phyloP scores from a whole-genome alignment of 2,113 vertebrate genomes.

The Clarias gariepinus region DNA sequence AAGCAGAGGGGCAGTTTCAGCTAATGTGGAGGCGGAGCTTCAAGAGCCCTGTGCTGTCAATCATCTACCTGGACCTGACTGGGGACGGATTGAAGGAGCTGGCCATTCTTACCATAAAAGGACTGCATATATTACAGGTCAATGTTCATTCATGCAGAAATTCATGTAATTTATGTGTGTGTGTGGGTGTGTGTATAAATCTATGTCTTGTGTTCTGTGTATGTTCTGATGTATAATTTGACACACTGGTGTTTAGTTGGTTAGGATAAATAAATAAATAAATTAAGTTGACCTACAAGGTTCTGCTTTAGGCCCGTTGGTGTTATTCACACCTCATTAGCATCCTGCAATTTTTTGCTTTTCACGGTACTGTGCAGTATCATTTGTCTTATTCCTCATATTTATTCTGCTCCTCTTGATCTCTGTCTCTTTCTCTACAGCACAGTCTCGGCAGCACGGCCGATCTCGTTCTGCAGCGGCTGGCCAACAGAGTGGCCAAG shows the following conservation, averaged over 20 bases:
- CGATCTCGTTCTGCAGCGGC: conserved; percentile 67
- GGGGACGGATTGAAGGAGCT: conserved; percentile 84
- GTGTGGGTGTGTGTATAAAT: too few relatives aligned
- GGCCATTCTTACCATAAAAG: conserved; percentile 84
- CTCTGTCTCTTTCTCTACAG: conserved; percentile 52
- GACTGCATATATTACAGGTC: conserved; percentile 88
- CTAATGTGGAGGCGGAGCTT: conserved; percentile 84
- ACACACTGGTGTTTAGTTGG: neutral
- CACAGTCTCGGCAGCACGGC: conserved; percentile 70
- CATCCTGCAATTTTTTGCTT: neutral
- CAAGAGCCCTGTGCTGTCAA: conserved; percentile 82
- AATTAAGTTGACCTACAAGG: neutral
- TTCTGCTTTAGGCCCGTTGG: neutral
- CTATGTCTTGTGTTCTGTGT: too few relatives aligned
- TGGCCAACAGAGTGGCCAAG: conserved; percentile 60
- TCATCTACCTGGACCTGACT: conserved; percentile 84
- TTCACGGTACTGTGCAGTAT: neutral
- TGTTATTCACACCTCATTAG: neutral
- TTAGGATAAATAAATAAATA: neutral
- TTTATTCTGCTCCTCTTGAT: neutral
- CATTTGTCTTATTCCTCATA: neutral
- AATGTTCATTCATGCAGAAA: neutral
- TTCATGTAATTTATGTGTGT: neutral
- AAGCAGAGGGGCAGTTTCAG: conserved; percentile 64
- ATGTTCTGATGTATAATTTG: neutral